Evolutionary conservation across 2,113 vertebrate species (phyloP).

Genomic region (Eulemur rufifrons): DNA sequence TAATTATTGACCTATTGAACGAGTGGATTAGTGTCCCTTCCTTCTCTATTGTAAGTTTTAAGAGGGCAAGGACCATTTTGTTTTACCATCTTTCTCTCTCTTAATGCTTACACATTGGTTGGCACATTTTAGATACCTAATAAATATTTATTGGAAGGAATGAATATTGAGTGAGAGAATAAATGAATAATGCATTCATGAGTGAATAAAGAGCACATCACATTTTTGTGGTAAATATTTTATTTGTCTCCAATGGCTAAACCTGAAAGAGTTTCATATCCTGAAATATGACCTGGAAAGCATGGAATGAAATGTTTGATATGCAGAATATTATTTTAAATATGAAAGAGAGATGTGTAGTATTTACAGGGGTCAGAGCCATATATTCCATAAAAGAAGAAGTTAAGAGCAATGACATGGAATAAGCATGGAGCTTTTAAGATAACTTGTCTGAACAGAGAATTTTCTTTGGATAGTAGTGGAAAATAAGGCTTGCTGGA

Average conservation of each 20-base stretch:
- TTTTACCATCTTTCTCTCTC: neutral
- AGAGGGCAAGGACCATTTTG: neutral
- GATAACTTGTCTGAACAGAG: neutral
- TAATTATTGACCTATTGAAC: neutral
- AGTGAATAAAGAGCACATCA: neutral
- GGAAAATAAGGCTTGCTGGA: neutral
- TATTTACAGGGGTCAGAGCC: neutral
- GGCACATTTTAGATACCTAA: neutral
- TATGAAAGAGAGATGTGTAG: neutral
- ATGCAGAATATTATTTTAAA: neutral
- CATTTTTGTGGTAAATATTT: constrained; percentile 1
- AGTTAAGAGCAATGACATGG: neutral
- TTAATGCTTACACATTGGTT: neutral
- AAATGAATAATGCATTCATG: neutral
- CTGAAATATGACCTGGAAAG: neutral
- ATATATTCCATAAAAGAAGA: neutral
- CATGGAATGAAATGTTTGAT: neutral
- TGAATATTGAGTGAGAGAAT: neutral
- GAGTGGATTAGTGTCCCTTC: neutral
- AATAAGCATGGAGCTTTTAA: neutral
- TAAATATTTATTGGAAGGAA: neutral
- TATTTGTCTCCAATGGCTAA: neutral
- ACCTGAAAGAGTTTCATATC: neutral
- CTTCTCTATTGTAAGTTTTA: neutral
- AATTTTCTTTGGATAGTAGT: neutral